Evolutionary conservation across 2,888 invertebrate genomes (phyloP).

Genomic region (Smittia sp.): DNA sequence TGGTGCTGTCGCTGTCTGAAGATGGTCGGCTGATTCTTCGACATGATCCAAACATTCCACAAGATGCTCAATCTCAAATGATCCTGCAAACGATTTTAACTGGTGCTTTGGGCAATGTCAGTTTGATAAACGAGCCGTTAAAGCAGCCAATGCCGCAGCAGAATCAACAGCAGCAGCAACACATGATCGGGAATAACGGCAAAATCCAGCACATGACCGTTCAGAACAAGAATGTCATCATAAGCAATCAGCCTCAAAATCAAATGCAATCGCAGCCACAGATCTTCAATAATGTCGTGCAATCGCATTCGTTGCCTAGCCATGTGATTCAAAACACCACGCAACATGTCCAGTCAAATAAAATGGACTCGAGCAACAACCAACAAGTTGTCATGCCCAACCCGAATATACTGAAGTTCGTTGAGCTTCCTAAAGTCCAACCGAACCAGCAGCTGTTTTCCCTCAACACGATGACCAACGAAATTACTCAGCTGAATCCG

Average conservation of each 20-base stretch:
- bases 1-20: conserved; percentile 65
- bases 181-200: conserved; percentile 30
- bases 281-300: not conserved
- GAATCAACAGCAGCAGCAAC: conserved; percentile 42
- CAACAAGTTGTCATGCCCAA: conserved; percentile 42
- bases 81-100: conserved; percentile 53
- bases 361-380: conserved; percentile 5
- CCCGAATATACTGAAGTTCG: conserved; percentile 48
- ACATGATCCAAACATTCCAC: conserved; percentile 61
- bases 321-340: not conserved
- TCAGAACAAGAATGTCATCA: conserved; percentile 39
- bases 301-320: not conserved
- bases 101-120: conserved; percentile 53
- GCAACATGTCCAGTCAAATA: conserved; percentile 40
- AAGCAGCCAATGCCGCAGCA: conserved; percentile 40
- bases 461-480: conserved; percentile 53
- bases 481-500: conserved; percentile 53
- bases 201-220: conserved; percentile 31
- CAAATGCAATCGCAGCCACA: conserved; percentile 19
- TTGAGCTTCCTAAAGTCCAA: conserved; percentile 52
- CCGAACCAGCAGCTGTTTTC: conserved; percentile 53
- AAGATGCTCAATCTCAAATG: conserved; percentile 55
- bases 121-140: conserved; percentile 51
- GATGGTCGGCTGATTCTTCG: conserved; percentile 66
- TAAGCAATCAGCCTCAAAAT: conserved; percentile 23